Conservation (phyloP, 2,113 vertebrate species). For the Pheucticus melanocephalus region DNA sequence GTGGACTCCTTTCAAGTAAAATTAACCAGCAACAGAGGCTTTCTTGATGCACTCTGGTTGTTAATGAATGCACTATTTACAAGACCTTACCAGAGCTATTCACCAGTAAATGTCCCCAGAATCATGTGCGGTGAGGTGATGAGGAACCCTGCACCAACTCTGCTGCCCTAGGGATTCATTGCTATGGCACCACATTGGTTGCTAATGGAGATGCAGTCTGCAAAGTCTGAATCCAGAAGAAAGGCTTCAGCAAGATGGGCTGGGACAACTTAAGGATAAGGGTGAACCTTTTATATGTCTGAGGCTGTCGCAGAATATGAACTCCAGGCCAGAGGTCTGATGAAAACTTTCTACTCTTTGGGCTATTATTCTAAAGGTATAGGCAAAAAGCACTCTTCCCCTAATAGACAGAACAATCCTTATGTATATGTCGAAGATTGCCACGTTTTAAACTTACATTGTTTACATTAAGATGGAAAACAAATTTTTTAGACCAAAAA, state of each 20-base stretch:
- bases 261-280: not conserved
- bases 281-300: not conserved
- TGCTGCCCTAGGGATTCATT: not conserved
- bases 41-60: not conserved
- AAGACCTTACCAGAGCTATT: not conserved
- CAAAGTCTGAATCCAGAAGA: not conserved
- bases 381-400: not conserved
- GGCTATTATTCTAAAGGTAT: not conserved
- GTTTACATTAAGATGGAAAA: not conserved
- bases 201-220: not conserved
- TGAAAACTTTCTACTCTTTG: not conserved
- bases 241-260: not conserved
- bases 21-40: not conserved
- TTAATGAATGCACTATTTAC: not conserved
- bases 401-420: not conserved
- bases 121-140: not conserved
- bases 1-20: not conserved
- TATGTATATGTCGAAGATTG: not conserved
- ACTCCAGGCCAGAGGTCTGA: not conserved
- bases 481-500: not conserved
- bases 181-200: not conserved
- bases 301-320: not conserved
- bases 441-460: not conserved
- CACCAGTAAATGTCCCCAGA: rapidly evolving
- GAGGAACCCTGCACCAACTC: not conserved